Conservation (phyloP, 2,113 vertebrate species). For the Australoheros scitulus region DNA sequence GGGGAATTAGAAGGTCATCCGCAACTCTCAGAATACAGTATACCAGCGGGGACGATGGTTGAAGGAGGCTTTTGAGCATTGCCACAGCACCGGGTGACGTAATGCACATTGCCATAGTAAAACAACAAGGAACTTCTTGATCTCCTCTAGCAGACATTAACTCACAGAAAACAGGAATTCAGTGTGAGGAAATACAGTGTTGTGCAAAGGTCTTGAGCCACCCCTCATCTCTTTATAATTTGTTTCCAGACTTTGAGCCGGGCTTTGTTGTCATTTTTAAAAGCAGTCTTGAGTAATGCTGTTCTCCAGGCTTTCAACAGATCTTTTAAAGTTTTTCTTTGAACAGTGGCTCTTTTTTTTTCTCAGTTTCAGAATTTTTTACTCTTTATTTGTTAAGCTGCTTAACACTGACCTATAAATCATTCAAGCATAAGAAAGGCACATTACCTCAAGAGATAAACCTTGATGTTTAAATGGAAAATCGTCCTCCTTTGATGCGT, state of each 20-base stretch:
- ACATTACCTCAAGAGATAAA: background rate
- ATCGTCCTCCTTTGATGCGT: background rate
- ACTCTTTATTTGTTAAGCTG: background rate
- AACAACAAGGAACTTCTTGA: slow-evolving; percentile 25
- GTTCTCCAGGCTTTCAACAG: background rate
- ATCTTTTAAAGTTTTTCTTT: background rate
- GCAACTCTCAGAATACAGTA: slow-evolving; percentile 3
- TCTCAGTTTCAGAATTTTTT: background rate
- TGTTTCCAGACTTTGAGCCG: background rate
- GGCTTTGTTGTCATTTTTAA: background rate
- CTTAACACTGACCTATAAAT: background rate
- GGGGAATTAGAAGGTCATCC: slow-evolving; percentile 25
- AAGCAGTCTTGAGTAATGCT: too few species aligned
- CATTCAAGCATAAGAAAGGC: background rate
- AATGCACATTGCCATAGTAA: background rate
- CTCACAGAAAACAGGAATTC: background rate
- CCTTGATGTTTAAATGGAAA: background rate
- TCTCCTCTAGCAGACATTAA: background rate
- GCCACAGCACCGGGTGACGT: slow-evolving; percentile 22
- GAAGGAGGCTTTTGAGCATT: background rate
- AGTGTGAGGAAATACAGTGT: background rate
- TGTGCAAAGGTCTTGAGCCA: background rate
- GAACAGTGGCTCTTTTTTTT: background rate
- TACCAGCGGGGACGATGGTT: background rate
- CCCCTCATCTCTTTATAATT: background rate